Evolutionary conservation across 2,797 vertebrate species (phyloP).

Genomic region (Clarias laeviceps): DNA sequence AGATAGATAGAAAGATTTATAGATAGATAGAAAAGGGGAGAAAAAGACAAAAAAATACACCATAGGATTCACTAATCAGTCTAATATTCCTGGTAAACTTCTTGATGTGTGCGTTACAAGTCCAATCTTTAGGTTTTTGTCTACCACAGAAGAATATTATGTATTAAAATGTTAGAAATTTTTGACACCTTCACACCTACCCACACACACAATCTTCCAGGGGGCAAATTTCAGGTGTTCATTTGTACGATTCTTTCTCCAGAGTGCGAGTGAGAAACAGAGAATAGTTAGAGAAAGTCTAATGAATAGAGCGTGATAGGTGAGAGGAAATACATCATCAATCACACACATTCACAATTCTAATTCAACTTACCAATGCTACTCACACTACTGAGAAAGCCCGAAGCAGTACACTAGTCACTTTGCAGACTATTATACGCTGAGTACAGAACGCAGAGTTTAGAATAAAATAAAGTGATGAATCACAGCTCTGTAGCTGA

Average conservation of each 20-base stretch:
- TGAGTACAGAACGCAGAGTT: not conserved
- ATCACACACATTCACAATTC: constrained; percentile 50
- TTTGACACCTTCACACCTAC: not conserved
- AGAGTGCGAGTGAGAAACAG: constrained; percentile 17
- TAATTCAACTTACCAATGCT: not conserved
- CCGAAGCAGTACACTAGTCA: not conserved
- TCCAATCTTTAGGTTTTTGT: not conserved
- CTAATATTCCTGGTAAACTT: not conserved
- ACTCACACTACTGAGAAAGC: not conserved
- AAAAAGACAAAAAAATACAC: not conserved
- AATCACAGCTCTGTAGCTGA: not conserved
- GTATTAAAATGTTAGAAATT: not conserved
- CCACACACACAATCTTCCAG: not conserved
- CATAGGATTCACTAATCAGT: not conserved
- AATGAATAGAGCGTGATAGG: not conserved
- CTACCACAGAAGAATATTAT: not conserved
- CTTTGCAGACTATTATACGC: not conserved
- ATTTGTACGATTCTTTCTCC: not conserved
- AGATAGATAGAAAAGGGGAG: not conserved
- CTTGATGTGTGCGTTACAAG: not conserved
- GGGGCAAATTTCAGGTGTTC: not conserved
- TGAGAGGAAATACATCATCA: constrained; percentile 59
- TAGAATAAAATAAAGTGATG: not conserved
- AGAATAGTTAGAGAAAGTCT: not conserved
- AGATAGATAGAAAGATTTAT: constrained; percentile 2